Percentiles rank a stretch among this genome's conserved stretches.
Conservation (phyloP, 2,797 vertebrate genomes). For the Chlorospingus semifuscus region DNA sequence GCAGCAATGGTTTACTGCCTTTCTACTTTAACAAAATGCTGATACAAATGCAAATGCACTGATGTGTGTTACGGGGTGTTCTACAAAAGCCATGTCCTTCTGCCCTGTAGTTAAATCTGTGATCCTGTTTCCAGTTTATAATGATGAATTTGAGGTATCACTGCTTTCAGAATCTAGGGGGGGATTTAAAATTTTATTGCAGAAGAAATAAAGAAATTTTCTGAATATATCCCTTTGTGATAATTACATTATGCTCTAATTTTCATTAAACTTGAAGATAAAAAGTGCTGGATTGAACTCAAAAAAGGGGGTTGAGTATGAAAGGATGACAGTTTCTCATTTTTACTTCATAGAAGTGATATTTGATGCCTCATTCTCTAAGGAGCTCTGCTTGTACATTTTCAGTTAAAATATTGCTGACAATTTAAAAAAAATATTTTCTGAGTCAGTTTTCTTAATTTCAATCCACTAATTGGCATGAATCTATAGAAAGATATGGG, state of each 20-base stretch:
- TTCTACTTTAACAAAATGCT: not conserved
- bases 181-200: not conserved
- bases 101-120: not conserved
- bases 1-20: not conserved
- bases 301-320: conserved; percentile 9
- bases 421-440: not conserved
- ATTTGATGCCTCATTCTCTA: conserved; percentile 46
- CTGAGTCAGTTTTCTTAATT: not conserved
- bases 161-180: not conserved
- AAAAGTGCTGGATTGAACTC: conserved; percentile 34
- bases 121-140: not conserved
- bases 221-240: not conserved
- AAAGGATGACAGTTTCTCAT: conserved; percentile 27
- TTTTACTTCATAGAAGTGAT: conserved; percentile 52
- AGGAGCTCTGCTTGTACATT: not conserved
- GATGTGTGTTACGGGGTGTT: not conserved
- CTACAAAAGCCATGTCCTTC: not conserved
- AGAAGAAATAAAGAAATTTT: not conserved
- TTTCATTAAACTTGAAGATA: conserved; percentile 42
- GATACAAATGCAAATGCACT: not conserved
- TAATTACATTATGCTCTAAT: conserved; percentile 38
- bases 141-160: not conserved
- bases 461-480: not conserved
- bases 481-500: not conserved
- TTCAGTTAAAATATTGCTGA: not conserved